phyloP scores from a whole-genome alignment of 2,797 vertebrate genomes.

The Decapterus maruadsi region DNA sequence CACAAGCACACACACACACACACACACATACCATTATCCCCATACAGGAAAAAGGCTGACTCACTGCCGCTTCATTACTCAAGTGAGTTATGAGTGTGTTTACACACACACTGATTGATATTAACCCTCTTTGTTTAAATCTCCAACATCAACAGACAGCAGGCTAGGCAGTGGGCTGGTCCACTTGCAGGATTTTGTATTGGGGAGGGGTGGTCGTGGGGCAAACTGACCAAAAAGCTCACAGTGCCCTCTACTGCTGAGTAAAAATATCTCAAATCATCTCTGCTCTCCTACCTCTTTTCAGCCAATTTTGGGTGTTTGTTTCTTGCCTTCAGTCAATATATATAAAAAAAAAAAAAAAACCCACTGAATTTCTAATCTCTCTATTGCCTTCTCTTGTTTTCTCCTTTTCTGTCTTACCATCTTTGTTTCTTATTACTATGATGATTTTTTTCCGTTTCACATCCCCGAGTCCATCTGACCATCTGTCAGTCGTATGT shows the following conservation, averaged over 20 bases:
- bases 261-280: conserved; percentile 28
- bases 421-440: background rate
- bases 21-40: conserved; percentile 46
- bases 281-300: background rate
- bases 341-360: too few relatives aligned
- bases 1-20: conserved; percentile 20
- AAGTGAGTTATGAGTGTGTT: conserved; percentile 81
- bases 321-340: background rate
- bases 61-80: conserved; percentile 81
- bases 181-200: conserved; percentile 45
- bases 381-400: background rate
- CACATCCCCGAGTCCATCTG: background rate
- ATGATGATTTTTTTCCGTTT: conserved; percentile 6
- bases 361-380: too few relatives aligned
- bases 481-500: conserved; percentile 1
- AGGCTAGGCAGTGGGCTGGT: conserved; percentile 42
- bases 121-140: conserved; percentile 84
- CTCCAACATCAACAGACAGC: conserved; percentile 68
- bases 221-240: conserved; percentile 72
- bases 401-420: background rate
- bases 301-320: background rate
- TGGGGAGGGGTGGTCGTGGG: conserved; percentile 1
- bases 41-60: conserved; percentile 73
- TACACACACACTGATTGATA: conserved; percentile 81
- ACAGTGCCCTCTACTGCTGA: conserved; percentile 85